Conservation (phyloP, 1,140 invertebrate genomes). For the Eubasilissa regina region DNA sequence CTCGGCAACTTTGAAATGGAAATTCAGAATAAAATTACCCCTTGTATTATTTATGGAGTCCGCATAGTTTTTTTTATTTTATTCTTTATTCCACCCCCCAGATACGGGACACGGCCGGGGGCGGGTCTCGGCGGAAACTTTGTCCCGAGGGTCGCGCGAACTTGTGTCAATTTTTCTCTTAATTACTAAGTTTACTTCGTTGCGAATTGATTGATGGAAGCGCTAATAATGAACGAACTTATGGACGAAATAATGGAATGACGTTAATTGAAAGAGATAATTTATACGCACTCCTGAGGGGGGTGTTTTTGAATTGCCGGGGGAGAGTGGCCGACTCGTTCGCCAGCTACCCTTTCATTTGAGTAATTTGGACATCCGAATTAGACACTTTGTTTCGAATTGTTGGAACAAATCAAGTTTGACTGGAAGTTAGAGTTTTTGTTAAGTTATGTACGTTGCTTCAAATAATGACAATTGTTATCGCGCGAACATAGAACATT, state of each 20-base stretch:
- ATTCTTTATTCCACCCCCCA: conserved; percentile 2
- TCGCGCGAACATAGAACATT: no score
- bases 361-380: conserved; percentile 1
- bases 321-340: background rate
- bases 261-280: conserved; percentile 32
- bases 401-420: no score
- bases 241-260: conserved; percentile 7
- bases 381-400: background rate
- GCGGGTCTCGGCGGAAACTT: background rate
- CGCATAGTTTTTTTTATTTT: conserved; percentile 29
- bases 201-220: conserved; percentile 34
- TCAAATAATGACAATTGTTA: no score
- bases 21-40: conserved; percentile 42
- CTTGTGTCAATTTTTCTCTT: conserved; percentile 41
- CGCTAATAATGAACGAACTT: background rate
- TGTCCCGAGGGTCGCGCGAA: background rate
- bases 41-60: conserved; percentile 35
- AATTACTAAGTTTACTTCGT: conserved; percentile 34
- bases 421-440: no score
- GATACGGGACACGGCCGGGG: background rate
- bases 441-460: no score
- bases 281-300: conserved; percentile 9
- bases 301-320: conserved; percentile 19
- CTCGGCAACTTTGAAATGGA: conserved; percentile 38
- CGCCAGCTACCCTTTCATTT: background rate